phyloP scores from a whole-genome alignment of 1,140 invertebrate species.

The Drosophila quadrilineata region DNA sequence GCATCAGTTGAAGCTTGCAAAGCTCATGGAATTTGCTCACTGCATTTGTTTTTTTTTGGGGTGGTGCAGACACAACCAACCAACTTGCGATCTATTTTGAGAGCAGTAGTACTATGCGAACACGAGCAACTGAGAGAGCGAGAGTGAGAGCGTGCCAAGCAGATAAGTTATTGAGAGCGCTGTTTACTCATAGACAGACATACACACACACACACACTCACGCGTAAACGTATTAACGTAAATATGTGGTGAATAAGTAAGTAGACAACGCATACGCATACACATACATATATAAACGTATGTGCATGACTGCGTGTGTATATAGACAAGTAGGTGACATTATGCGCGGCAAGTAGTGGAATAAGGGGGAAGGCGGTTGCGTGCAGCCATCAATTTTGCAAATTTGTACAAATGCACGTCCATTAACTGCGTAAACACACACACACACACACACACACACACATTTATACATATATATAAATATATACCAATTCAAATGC shows the following conservation, averaged over 20 bases:
- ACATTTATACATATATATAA: neutral
- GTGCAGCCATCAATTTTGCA: conserved; percentile 35
- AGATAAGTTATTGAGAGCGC: neutral
- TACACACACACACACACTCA: conserved; percentile 1
- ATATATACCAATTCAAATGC: neutral
- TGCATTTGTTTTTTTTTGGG: conserved; percentile 19
- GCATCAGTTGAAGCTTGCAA: neutral
- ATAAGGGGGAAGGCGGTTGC: conserved; percentile 17
- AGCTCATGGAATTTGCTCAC: conserved; percentile 5
- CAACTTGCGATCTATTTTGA: conserved; percentile 27
- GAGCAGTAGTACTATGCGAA: conserved; percentile 32
- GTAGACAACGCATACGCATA: neutral
- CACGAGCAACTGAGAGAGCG: neutral
- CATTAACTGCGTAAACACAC: conserved; percentile 7
- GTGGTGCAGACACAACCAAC: neutral
- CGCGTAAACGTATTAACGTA: neutral
- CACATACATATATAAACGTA: neutral
- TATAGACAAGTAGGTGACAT: conserved; percentile 26
- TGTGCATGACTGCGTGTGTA: too few relatives aligned
- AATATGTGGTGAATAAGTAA: too few relatives aligned
- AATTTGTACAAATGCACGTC: conserved; percentile 28
- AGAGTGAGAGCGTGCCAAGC: neutral
- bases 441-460: neutral
- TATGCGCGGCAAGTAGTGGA: conserved; percentile 35
- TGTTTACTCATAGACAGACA: neutral